A percentile compares a stretch with the other conserved stretches of the same genome.
phyloP scores from a whole-genome alignment of 2,888 invertebrate species.

The Harpalus rufipes region DNA sequence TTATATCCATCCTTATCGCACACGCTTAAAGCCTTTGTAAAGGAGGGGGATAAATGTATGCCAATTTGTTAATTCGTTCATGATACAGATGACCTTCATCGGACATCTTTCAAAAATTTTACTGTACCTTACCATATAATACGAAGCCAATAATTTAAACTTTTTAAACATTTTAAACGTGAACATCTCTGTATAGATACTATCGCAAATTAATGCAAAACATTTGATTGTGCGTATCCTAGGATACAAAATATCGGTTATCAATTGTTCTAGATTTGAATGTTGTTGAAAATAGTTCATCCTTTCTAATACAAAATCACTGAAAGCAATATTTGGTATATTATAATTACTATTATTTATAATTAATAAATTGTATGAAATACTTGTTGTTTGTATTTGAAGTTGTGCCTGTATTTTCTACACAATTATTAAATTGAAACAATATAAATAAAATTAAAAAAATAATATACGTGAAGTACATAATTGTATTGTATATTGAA shows the following conservation, averaged over 20 bases:
- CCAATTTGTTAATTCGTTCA: too few species aligned
- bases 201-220: conserved; percentile 79
- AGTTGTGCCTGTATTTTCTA: conserved; percentile 1
- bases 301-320: conserved; percentile 5
- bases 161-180: conserved; percentile 78
- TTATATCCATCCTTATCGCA: too few species aligned
- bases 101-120: too few species aligned
- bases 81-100: too few species aligned
- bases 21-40: too few species aligned
- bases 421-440: not conserved
- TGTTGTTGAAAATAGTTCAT: conserved; percentile 29
- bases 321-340: conserved; percentile 7
- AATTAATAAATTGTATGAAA: not conserved
- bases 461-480: not conserved
- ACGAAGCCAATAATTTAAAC: conserved; percentile 76
- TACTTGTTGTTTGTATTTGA: not conserved
- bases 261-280: conserved; percentile 70
- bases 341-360: conserved; percentile 2
- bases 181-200: conserved; percentile 79
- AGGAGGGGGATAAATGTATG: too few species aligned
- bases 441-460: not conserved
- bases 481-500: not conserved
- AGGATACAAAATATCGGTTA: conserved; percentile 74
- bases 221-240: conserved; percentile 76
- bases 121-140: conserved; percentile 81